Conservation (phyloP, 2,113 vertebrate genomes). For the Odontophorus gujanensis region DNA sequence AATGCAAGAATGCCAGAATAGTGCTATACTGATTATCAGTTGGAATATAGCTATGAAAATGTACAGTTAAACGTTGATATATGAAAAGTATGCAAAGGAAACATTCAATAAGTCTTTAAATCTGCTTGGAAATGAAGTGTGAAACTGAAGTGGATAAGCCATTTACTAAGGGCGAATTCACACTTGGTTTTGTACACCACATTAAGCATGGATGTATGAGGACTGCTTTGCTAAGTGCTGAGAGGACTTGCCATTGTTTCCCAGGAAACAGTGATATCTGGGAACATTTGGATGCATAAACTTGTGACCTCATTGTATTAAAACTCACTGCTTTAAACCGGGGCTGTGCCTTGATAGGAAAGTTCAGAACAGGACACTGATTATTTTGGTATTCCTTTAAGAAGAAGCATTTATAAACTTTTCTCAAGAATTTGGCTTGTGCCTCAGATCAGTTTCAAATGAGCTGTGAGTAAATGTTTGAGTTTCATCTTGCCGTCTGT, state of each 20-base stretch:
- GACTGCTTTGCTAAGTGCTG: background rate
- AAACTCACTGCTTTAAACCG: background rate
- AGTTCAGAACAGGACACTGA: background rate
- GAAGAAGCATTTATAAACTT: background rate
- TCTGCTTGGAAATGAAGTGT: background rate
- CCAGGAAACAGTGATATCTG: constrained; percentile 9
- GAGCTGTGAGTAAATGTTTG: background rate
- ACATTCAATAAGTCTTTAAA: background rate
- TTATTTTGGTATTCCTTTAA: background rate
- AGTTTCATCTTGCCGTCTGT: background rate
- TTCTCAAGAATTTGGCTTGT: background rate
- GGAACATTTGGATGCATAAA: constrained; percentile 17
- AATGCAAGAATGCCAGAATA: background rate
- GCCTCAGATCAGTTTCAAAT: background rate
- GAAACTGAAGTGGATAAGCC: background rate
- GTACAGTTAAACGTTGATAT: background rate
- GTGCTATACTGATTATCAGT: background rate
- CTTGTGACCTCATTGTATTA: background rate
- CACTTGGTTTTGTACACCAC: background rate
- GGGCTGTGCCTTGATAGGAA: background rate
- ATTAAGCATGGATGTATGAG: background rate
- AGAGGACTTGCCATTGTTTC: constrained; percentile 15
- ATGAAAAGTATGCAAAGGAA: background rate
- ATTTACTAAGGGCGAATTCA: background rate
- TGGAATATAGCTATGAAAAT: background rate